Evolutionary conservation across 2,888 invertebrate species (phyloP).

Genomic region (Erpobdella octoculata): DNA sequence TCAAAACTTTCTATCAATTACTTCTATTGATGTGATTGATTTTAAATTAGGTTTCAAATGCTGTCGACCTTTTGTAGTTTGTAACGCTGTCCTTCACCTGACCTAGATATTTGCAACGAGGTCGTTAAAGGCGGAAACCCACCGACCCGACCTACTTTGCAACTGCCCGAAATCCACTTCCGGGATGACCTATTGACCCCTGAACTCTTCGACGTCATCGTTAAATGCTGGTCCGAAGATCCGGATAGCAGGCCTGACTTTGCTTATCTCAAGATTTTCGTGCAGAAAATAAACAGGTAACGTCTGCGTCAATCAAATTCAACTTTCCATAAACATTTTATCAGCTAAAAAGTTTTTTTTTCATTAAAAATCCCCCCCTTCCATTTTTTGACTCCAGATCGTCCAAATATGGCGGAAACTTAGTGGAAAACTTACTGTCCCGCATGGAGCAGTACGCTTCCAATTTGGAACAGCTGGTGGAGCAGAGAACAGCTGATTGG

Average conservation of each 20-base stretch:
- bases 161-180: slow-evolving; percentile 52
- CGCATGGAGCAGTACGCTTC: slow-evolving; percentile 99
- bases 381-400: too few relatives aligned
- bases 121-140: slow-evolving; percentile 62
- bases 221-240: slow-evolving; percentile 88
- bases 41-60: background rate
- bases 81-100: too few relatives aligned
- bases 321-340: too few relatives aligned
- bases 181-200: slow-evolving; percentile 53
- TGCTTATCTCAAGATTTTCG: slow-evolving; percentile 72
- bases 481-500: slow-evolving; percentile 91
- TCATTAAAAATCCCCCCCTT: too few relatives aligned
- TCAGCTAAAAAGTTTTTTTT: too few relatives aligned
- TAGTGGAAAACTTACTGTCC: slow-evolving; percentile 76
- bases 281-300: slow-evolving; percentile 88
- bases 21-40: background rate
- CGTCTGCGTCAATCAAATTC: background rate
- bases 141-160: slow-evolving; percentile 66
- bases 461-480: slow-evolving; percentile 89
- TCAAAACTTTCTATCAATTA: background rate
- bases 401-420: slow-evolving; percentile 63
- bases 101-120: slow-evolving; percentile 74
- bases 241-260: slow-evolving; percentile 85
- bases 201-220: slow-evolving; percentile 67
- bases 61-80: too few relatives aligned